Percentiles rank a stretch among this genome's conserved stretches.
Conservation (phyloP, 2,113 vertebrate genomes). For the Forbesichthys papilliferus region DNA sequence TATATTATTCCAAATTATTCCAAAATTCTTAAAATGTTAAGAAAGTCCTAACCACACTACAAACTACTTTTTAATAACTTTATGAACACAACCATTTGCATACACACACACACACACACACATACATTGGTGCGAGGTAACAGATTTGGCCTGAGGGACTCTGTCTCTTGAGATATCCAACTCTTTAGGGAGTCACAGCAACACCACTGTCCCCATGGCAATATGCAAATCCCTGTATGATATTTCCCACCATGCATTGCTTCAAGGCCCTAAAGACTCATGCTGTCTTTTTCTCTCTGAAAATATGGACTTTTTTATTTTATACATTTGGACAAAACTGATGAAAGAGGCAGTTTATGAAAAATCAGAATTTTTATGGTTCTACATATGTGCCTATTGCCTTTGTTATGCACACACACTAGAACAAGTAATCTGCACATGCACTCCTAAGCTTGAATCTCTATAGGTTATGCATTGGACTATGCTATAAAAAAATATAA, state of each 20-base stretch:
- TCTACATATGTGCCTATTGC: conserved; percentile 21
- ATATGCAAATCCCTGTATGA: conserved; percentile 69
- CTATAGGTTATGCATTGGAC: too few relatives aligned
- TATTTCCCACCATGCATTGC: conserved; percentile 61
- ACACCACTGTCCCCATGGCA: conserved; percentile 66
- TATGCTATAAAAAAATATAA: too few relatives aligned
- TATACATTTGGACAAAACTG: conserved; percentile 45
- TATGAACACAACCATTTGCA: too few relatives aligned
- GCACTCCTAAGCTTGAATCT: too few relatives aligned
- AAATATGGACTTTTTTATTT: conserved; percentile 34
- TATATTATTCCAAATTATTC: too few relatives aligned
- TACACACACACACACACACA: conserved; percentile 22
- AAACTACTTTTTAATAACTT: too few relatives aligned
- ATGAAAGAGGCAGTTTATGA: conserved; percentile 40
- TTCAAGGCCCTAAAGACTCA: conserved; percentile 52
- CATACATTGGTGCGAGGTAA: conserved; percentile 29
- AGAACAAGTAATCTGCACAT: conserved; percentile 3
- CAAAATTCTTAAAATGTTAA: too few relatives aligned
- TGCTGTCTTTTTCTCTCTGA: conserved; percentile 46
- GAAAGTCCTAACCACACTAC: too few relatives aligned
- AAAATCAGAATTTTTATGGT: conserved; percentile 22
- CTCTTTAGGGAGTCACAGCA: conserved; percentile 57
- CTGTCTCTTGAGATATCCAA: conserved; percentile 53
- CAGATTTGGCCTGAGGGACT: conserved; percentile 57
- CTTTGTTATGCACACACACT: background rate